Evolutionary conservation across 2,797 vertebrate species (phyloP), one percentile per base, ranked within the genome.

Genomic region (Neosilurus mollespiculum): DNA sequence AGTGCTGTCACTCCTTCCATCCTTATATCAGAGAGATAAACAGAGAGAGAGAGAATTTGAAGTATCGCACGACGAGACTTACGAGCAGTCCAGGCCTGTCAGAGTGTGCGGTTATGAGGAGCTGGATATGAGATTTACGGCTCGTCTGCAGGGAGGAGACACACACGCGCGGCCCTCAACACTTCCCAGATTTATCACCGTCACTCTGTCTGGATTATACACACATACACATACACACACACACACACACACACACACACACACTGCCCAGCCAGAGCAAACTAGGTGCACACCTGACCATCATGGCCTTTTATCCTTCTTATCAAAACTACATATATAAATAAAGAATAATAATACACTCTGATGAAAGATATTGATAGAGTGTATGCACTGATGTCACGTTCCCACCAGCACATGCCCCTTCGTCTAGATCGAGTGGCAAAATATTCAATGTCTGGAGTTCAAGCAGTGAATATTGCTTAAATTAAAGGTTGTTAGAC

Each of bases 41-140:
- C 65, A 69, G 84, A 78, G 83, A 85, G 81, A 80, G 70, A 67
- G 76, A 72, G 64, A 83, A 82, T 62, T 62, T 77, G 71, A 82
- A 85, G 82, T 69, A 85, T 85, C 66, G 79, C 62, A 82, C 80
- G 15, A 67, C 54, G 56, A 86, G 87, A 86, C 82, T 83, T 88
- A 84, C 66, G 84, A 85, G 82, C 84, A 78, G 86, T 81, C 76
- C 80, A 82, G 84, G 76, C 69, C 43, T 85, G 86, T 82, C 87
- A 82, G 67, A 67, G 84, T 51, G 58, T 80, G 82, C 80, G 34
- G 84, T 87, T 87, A 82, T 86, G 76, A 88, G 83, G 73, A 62
- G 62, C 71, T 81, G 53, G 83, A 58, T 82, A 49, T 70, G 59
- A 82, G 82, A 88, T 87, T 88, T 85, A 88, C 66, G 34, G 80